A percentile compares a stretch with the other conserved stretches of the same genome.
These are phyloP conservation scores for Hestina assimilis DNA, from an alignment of 1,140 invertebrate species.

Conservation along the genomic window DNA sequence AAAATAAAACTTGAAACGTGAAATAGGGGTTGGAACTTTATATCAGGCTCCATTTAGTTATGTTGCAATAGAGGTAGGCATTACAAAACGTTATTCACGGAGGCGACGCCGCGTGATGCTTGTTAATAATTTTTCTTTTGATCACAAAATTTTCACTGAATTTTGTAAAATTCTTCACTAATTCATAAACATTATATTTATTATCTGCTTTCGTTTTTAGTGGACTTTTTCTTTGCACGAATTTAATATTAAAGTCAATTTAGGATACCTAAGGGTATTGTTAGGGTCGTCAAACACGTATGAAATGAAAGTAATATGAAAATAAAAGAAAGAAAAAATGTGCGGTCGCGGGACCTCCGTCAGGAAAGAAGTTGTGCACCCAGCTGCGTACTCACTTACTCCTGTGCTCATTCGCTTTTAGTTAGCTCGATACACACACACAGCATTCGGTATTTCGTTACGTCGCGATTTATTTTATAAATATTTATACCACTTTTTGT, in stretches of 20 bases:
- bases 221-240: conserved; percentile 9
- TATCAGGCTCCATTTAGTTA: too few relatives aligned
- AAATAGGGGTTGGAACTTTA: not conserved
- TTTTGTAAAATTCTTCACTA: not conserved
- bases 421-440: too few relatives aligned
- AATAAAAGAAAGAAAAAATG: too few relatives aligned
- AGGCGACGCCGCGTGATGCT: not conserved
- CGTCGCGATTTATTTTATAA: too few relatives aligned
- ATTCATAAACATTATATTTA: conserved; percentile 6
- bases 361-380: too few relatives aligned
- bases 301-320: not conserved
- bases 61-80: too few relatives aligned
- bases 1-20: not conserved
- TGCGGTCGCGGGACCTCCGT: too few relatives aligned
- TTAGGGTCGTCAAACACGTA: conserved; percentile 10
- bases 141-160: conserved; percentile 1
- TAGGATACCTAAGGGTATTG: conserved; percentile 6
- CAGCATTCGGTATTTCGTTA: too few relatives aligned
- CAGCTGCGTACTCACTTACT: too few relatives aligned
- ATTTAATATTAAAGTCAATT: conserved; percentile 22
- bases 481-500: too few relatives aligned
- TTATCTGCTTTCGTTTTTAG: not conserved
- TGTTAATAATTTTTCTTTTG: conserved; percentile 4
- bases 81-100: too few relatives aligned
- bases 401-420: too few relatives aligned